Conservation (phyloP, 2,888 invertebrate species). For the Hofmannophila pseudospretella region DNA sequence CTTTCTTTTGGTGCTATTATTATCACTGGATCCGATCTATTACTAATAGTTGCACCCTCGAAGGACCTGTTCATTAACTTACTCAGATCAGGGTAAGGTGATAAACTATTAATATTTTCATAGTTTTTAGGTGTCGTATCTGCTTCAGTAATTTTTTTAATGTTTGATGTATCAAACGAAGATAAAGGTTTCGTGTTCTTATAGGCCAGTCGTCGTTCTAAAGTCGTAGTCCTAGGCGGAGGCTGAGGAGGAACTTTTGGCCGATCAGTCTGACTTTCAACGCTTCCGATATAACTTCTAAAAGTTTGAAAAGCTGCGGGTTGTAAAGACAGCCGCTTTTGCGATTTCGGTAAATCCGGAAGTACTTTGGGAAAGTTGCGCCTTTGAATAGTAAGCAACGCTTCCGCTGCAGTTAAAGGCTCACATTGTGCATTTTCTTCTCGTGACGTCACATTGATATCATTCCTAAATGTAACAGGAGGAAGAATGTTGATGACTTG, state of each 20-base stretch:
- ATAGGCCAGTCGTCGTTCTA: conserved; percentile 77
- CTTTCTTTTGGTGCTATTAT: conserved; percentile 35
- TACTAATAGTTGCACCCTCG: conserved; percentile 26
- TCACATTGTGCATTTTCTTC: conserved; percentile 66
- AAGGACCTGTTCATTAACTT: conserved; percentile 34
- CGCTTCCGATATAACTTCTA: conserved; percentile 38
- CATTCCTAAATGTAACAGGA: conserved; percentile 70
- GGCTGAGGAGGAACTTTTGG: conserved; percentile 81
- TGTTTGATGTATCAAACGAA: conserved; percentile 47
- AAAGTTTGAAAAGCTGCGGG: conserved; percentile 68
- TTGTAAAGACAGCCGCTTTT: conserved; percentile 82
- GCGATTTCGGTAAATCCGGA: conserved; percentile 83
- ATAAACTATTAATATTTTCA: conserved; percentile 55
- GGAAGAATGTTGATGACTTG: conserved; percentile 54
- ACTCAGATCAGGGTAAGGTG: conserved; percentile 24
- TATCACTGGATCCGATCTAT: conserved; percentile 24
- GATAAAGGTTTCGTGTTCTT: conserved; percentile 59
- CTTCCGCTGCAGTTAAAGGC: conserved; percentile 82
- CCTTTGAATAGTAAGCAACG: conserved; percentile 83
- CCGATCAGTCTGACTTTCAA: conserved; percentile 49
- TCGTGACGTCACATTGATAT: conserved; percentile 87
- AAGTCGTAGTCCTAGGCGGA: conserved; percentile 85
- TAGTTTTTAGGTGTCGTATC: conserved; percentile 37
- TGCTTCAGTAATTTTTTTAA: conserved; percentile 38
- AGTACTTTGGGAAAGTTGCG: conserved; percentile 91